These are phyloP conservation scores for Cosmia pyralina DNA, from an alignment of 2,888 invertebrate genomes.

Conservation along the genomic window DNA sequence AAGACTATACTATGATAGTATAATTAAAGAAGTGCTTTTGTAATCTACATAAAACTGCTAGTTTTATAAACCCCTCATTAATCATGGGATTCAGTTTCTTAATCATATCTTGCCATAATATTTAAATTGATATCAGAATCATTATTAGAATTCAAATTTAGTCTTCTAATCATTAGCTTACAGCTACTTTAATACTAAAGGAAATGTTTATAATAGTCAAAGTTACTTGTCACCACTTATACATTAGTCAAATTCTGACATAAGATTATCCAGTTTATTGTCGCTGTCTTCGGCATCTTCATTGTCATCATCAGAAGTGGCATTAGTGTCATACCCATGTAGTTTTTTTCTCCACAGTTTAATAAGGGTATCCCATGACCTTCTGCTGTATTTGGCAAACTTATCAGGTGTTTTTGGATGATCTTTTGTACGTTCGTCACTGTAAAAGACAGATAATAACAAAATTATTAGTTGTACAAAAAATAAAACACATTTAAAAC, in stretches of 20 bases:
- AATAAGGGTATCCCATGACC: slow-evolving; percentile 97
- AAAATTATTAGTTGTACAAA: neutral
- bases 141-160: neutral
- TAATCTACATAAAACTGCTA: slow-evolving; percentile 9
- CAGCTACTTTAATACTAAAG: slow-evolving; percentile 30
- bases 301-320: slow-evolving; percentile 42
- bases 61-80: neutral
- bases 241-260: slow-evolving; percentile 18
- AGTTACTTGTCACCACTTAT: neutral
- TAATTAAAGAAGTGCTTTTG: slow-evolving; percentile 16
- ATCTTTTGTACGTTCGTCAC: slow-evolving; percentile 91
- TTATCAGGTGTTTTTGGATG: slow-evolving; percentile 98
- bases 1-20: slow-evolving; percentile 7
- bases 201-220: slow-evolving; percentile 21
- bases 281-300: slow-evolving; percentile 41
- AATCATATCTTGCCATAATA: slow-evolving; percentile 4
- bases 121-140: slow-evolving; percentile 11
- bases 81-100: neutral
- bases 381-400: slow-evolving; percentile 95
- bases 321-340: slow-evolving; percentile 93
- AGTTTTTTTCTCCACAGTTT: slow-evolving; percentile 96
- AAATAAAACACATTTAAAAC: neutral
- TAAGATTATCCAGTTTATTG: neutral
- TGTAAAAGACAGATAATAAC: slow-evolving; percentile 73
- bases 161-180: slow-evolving; percentile 20